Conservation (phyloP, 2,888 invertebrate genomes). For the Tuberolachnus salignus region DNA sequence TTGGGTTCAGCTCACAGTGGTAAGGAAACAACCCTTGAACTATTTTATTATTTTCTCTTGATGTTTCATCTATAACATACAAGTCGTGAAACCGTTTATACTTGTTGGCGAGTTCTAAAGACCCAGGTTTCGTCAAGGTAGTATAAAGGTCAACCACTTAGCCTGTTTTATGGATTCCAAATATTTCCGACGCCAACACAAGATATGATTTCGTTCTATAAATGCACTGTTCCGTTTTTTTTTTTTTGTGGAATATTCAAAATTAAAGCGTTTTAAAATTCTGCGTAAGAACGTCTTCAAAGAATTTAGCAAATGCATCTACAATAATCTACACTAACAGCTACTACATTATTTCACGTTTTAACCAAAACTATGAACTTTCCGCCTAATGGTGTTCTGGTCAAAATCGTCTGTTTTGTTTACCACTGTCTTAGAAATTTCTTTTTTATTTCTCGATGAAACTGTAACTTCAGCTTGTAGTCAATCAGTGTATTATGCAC, state of each 20-base stretch:
- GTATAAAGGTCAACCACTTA: conserved; percentile 15
- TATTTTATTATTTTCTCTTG: conserved; percentile 1
- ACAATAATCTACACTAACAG: conserved; percentile 20
- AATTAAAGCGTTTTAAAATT: conserved; percentile 13
- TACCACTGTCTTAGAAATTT: neutral
- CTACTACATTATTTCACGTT: neutral
- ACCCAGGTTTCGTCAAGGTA: conserved; percentile 47
- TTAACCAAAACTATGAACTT: conserved; percentile 2
- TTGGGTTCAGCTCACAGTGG: conserved; percentile 13
- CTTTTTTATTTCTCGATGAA: conserved; percentile 1
- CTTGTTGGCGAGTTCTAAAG: no score
- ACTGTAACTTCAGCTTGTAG: neutral
- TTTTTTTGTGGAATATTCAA: conserved; percentile 17
- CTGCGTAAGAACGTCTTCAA: neutral
- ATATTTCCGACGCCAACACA: conserved; percentile 31
- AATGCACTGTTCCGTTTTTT: conserved; percentile 27
- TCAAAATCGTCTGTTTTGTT: conserved; percentile 12
- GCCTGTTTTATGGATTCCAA: conserved; percentile 5
- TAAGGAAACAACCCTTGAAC: neutral
- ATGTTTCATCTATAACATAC: neutral
- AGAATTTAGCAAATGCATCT: conserved; percentile 17
- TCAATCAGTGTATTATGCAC: neutral
- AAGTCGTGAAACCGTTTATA: conserved; percentile 1
- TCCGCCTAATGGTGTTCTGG: conserved; percentile 17
- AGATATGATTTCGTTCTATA: conserved; percentile 27